phyloP scores from a whole-genome alignment of 1,140 invertebrate genomes.

The Apis mellifera region DNA sequence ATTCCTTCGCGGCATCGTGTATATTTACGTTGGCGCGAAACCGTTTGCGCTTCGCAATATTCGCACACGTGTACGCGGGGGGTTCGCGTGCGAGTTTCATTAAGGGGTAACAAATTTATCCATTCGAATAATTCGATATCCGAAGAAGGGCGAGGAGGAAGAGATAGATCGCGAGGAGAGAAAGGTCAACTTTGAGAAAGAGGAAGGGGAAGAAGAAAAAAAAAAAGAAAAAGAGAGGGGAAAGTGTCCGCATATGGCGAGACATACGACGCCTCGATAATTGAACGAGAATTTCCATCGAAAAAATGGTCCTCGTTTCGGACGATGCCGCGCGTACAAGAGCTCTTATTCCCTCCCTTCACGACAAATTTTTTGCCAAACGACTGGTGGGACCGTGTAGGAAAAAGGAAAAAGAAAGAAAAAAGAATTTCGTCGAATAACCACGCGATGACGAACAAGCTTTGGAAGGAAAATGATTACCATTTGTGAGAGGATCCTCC shows the following conservation, averaged over 20 bases:
- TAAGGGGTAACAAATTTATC: background rate
- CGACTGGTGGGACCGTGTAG: background rate
- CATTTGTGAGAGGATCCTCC: slow-evolving; percentile 18
- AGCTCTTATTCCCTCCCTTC: background rate
- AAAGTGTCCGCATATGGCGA: background rate
- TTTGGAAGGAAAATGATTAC: slow-evolving; percentile 11
- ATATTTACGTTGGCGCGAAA: background rate
- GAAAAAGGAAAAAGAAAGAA: no score
- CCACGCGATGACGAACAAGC: slow-evolving; percentile 41
- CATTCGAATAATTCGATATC: background rate
- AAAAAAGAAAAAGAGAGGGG: background rate
- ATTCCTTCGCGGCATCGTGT: background rate
- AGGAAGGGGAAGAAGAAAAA: background rate
- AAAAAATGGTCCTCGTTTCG: background rate
- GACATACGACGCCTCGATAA: background rate
- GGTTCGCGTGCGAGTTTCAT: slow-evolving; percentile 6
- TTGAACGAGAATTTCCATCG: slow-evolving; percentile 4
- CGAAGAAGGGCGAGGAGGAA: no score
- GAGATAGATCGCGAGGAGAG: no score
- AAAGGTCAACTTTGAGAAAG: no score
- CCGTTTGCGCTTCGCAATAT: background rate
- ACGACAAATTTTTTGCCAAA: slow-evolving; percentile 2
- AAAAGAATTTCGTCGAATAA: slow-evolving; percentile 37
- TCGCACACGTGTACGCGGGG: background rate
- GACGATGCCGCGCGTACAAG: background rate